Percentiles rank a stretch among this genome's conserved stretches.
Evolutionary conservation across 2,113 vertebrate genomes (phyloP).

Genomic region (Lagopus leucura): DNA sequence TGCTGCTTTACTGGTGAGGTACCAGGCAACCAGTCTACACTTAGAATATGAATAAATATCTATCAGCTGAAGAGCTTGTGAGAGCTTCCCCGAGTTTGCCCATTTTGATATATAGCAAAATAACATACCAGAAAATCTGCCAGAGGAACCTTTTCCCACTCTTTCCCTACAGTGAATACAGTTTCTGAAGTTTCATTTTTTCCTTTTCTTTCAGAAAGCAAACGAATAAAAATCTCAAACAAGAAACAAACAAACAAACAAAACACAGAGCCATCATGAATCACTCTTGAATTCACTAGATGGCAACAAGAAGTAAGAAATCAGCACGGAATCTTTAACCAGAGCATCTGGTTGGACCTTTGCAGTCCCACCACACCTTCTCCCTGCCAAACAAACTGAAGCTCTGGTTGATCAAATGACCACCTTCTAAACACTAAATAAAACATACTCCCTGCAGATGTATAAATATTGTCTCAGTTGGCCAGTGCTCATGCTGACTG

Average conservation of each 20-base stretch:
- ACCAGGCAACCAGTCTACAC: background rate
- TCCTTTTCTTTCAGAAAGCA: background rate
- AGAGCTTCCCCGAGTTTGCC: background rate
- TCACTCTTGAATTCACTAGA: background rate
- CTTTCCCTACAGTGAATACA: background rate
- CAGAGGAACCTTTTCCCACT: background rate
- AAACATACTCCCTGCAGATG: background rate
- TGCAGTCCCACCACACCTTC: background rate
- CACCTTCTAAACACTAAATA: background rate
- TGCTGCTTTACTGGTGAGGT: background rate
- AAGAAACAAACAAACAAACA: background rate
- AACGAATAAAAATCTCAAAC: background rate
- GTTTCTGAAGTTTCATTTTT: background rate
- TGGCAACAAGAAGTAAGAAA: slow-evolving; percentile 28
- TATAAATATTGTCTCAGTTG: background rate
- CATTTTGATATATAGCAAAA: background rate
- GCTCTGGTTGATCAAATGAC: background rate
- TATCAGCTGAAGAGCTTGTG: background rate
- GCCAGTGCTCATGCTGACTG: background rate
- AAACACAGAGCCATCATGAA: background rate
- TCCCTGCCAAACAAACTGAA: background rate
- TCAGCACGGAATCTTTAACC: background rate
- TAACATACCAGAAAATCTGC: background rate
- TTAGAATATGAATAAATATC: background rate
- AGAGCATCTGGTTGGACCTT: background rate